Base-by-base conservation (phyloP, 2,797 vertebrate genomes). In the Poecilia velifera region DNA sequence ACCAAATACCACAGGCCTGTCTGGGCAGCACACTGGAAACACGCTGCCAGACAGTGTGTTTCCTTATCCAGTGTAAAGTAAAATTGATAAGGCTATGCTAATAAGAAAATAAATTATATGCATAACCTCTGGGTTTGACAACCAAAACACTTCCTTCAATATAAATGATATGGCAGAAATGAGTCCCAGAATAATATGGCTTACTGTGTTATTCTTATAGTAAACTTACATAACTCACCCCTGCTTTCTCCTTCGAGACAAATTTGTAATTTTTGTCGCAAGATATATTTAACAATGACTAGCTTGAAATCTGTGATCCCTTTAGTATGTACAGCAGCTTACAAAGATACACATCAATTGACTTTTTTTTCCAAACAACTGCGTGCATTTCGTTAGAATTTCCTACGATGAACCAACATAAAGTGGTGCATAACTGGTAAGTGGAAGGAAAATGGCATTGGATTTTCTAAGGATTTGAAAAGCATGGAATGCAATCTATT, bases 1-100 rank as follows among this genome's bases (percentile, higher is more conserved):
- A 94, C 81, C 70, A 45, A 82, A 93, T 78, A 88, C 87, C 75
- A 74, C 76, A 79, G 74, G 75, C 80, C 81, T 72, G 73, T 80
- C 51, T 3, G 59, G 81, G 72, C 82, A 73, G 79, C 76, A 64
- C 70, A 64, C 68, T 39, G n/a, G 51, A 79, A 41, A 25, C 74
- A 77, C 71, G 28, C 16, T 8, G 70, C 51, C 51, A 53, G 51
- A 25, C 51, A 25, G 51, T 9, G 22, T 10, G 51, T 53, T 53
- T 53, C 22, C 73, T n/a, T 22, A 79, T 75, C 31, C 25, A 70
- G 76, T 7, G n/a, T 43, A 68, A 64, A 16, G 57, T 49, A 62
- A 80, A 76, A 71, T 18, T 14, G 25, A 71, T 14, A 28, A 28
- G 13, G 43, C 43, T 43, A 46, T 46, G 41, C 45, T 45, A 46